Percentiles rank a stretch among this genome's conserved stretches.
These are phyloP conservation scores for Spodoptera frugiperda DNA, from an alignment of 1,140 invertebrate species.

Conservation along the genomic window DNA sequence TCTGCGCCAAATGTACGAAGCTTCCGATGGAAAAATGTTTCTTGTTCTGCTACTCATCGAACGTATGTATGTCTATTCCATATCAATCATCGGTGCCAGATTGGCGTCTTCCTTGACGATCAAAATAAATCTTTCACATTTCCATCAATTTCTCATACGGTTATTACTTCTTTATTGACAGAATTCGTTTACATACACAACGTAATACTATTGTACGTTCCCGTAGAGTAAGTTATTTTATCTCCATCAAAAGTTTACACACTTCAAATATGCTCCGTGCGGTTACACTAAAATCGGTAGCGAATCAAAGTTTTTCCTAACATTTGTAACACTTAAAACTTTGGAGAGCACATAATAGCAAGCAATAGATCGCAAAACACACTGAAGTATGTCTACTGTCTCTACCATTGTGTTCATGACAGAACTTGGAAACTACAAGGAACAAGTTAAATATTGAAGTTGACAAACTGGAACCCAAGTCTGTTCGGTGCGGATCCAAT, in stretches of 20 bases:
- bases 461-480: constrained; percentile 65
- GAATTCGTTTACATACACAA: neutral
- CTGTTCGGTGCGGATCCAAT: constrained; percentile 55
- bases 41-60: neutral
- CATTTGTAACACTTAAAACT: constrained; percentile 49
- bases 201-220: neutral
- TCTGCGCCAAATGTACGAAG: too few species aligned
- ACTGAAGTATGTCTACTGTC: constrained; percentile 49
- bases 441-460: constrained; percentile 72
- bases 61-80: neutral
- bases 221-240: neutral
- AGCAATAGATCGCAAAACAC: constrained; percentile 51
- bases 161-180: constrained; percentile 12
- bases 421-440: constrained; percentile 63
- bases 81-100: constrained; percentile 4
- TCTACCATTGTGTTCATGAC: constrained; percentile 62
- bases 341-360: constrained; percentile 48
- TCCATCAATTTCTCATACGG: neutral
- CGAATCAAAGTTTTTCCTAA: constrained; percentile 45
- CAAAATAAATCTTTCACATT: neutral
- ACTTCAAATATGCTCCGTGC: neutral
- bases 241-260: neutral
- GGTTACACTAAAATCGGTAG: constrained; percentile 25
- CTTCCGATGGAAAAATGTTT: too few species aligned
- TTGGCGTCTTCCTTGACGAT: constrained; percentile 8